Conservation (phyloP, 1,140 invertebrate species). For the Hetaerina americana region DNA sequence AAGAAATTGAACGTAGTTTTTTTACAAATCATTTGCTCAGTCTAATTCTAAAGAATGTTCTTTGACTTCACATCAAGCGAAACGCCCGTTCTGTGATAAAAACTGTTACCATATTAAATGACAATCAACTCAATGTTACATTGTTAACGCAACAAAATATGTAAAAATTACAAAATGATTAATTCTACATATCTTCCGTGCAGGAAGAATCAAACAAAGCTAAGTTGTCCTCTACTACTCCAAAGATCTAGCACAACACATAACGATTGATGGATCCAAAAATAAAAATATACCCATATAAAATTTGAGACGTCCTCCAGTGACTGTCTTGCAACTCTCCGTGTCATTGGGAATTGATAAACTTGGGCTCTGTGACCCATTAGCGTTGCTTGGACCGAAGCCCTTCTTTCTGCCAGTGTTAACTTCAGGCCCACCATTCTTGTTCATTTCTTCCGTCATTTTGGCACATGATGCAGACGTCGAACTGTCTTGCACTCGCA, state of each 20-base stretch:
- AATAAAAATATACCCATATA: slow-evolving; percentile 34
- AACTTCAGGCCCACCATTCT: slow-evolving; percentile 23
- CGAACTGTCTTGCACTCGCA: slow-evolving; percentile 20
- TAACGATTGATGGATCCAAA: not conserved
- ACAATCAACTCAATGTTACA: too few species aligned
- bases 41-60: too few species aligned
- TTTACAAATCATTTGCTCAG: too few species aligned
- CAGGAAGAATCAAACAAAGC: too few species aligned
- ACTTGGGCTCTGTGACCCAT: slow-evolving; percentile 16
- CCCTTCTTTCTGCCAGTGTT: slow-evolving; percentile 19
- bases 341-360: slow-evolving; percentile 9
- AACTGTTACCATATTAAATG: too few species aligned
- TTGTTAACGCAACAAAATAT: too few species aligned
- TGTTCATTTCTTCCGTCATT: slow-evolving; percentile 24
- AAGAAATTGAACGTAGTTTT: too few species aligned
- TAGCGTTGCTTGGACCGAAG: slow-evolving; percentile 11
- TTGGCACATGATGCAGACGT: slow-evolving; percentile 21
- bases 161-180: too few species aligned
- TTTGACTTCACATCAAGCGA: too few species aligned
- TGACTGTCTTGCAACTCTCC: slow-evolving; percentile 10
- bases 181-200: too few species aligned
- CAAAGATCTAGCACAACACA: not conserved
- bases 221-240: too few species aligned
- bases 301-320: slow-evolving; percentile 40
- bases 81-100: too few species aligned